Base-by-base conservation (phyloP, 2,797 vertebrate genomes). In the Pseudocheirus occidentalis region DNA sequence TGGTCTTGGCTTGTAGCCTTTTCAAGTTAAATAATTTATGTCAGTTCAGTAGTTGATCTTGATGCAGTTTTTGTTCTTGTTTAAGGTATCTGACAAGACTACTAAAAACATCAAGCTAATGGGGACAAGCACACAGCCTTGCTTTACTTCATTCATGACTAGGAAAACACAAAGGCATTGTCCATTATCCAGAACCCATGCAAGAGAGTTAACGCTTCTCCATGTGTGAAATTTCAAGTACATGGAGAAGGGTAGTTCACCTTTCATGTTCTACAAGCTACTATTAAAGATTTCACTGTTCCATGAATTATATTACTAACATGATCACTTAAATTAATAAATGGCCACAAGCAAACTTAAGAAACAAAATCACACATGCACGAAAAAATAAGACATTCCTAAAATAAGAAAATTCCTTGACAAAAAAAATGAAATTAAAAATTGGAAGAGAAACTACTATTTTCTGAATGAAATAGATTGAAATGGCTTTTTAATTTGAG, bases 331-430 rank as follows among this genome's bases (percentile, higher is more conserved):
- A 91, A 55, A 62, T 40, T 87, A 90, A 93, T 46, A 66, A 96
- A 66, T 28, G 29, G 18, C 87, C 12, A 96, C 95, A 95, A 94
- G 92, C 89, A 31, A 96, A 55, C 27, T 92, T 16, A 50, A 46
- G 34, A 66, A 66, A n/a, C 4, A 66, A 66, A 54, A 40, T 16
- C 62, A 73, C 16, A 73, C 5, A 21, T 18, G 34, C 34, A 94
- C 58, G 24, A 96, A 95, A 73, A 73, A 73, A 66, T 66, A 66
- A 73, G n/a, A 40, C n/a, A 93, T n/a, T n/a, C 96, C 93, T 90
- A 24, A 95, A 96, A 96, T 95, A 94, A 93, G 18, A 73, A 97
- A 53, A 93, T 90, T 87, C 87, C 62, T 90, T 73, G 28, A 16
- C 89, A 92, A 94, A 96, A 55, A 93, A 93, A 55, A 92, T n/a